Evolutionary conservation across 2,113 vertebrate species (phyloP), one percentile per base, ranked within the genome.

Genomic region (Galemys pyrenaicus): DNA sequence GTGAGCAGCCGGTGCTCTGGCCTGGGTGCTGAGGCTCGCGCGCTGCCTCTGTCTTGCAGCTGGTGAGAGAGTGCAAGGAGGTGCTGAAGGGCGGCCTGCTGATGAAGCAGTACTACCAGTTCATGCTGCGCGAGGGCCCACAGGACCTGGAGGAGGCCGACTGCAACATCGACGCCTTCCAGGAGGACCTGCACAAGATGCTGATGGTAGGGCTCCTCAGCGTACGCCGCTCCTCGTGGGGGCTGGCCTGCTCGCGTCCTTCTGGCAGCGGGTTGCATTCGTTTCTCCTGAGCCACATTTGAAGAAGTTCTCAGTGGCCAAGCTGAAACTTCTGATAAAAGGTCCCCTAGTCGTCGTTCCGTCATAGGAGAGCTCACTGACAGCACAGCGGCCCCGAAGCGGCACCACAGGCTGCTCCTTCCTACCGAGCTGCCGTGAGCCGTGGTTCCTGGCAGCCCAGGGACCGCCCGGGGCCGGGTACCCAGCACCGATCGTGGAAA

Each of bases 91-190:
- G 99, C 1, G 99, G 99, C 19, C 99, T 99, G 8, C 97, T 99
- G 91, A 99, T 99, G 99, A 99, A 99, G 98, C 99, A 99, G 98
- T 99, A 99, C 98, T 99, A 99, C 97, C 99, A 99, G 98, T 99
- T 99, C 97, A 99, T 99, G 99, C 98, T 99, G 94, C 98, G 98
- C 1, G 99, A 98, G 28, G 99, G 99, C 28, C 98, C 99, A 56
- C 98, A 98, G 17, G 98, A 98, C 87, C 97, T 98, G 74, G 98
- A 99, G 97, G 98, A 99, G 92, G 98, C 98, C 5, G 97, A 99
- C 92, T 98, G 98, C 97, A 99, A 99, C 97, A 99, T 99, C 58
- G 99, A 99, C n/a, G 98, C 99, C 87, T 99, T 99, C 74, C 99
- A 99, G 96, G 99, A 99, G 95, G 99, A 99, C 87, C 98, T 99